phyloP scores from a whole-genome alignment of 2,888 invertebrate genomes.

The Frankliniella fusca region DNA sequence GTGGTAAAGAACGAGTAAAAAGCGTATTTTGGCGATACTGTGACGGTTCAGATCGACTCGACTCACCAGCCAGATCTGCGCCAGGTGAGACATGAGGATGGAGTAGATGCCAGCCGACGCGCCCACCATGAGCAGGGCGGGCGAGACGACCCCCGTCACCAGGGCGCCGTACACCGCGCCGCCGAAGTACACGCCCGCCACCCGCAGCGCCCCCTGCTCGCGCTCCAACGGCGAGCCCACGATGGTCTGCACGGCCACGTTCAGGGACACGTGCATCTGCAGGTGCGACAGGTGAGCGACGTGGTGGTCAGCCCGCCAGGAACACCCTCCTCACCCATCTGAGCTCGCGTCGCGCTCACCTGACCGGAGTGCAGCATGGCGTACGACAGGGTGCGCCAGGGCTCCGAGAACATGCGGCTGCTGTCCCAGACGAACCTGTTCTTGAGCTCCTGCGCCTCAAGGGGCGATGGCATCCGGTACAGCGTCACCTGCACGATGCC shows the following conservation, averaged over 20 bases:
- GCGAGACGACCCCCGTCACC: slow-evolving; percentile 70
- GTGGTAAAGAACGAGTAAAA: too few species aligned
- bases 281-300: not conserved
- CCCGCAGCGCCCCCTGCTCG: slow-evolving; percentile 71
- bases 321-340: not conserved
- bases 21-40: too few species aligned
- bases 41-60: not conserved
- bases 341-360: not conserved
- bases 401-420: not conserved
- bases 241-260: slow-evolving; percentile 64
- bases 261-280: slow-evolving; percentile 64
- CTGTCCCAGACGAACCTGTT: slow-evolving; percentile 22
- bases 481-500: slow-evolving; percentile 19
- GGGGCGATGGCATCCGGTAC: not conserved
- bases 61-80: slow-evolving; percentile 70
- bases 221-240: slow-evolving; percentile 54
- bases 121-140: slow-evolving; percentile 72
- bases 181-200: slow-evolving; percentile 65
- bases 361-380: slow-evolving; percentile 16
- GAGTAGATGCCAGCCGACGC: slow-evolving; percentile 90
- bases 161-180: slow-evolving; percentile 74
- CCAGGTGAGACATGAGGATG: slow-evolving; percentile 77
- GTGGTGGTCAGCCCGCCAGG: not conserved
- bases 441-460: not conserved
- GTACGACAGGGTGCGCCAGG: slow-evolving; percentile 4